Evolutionary conservation across 2,888 invertebrate species (phyloP).

Genomic region (Hoplodrina blanda): DNA sequence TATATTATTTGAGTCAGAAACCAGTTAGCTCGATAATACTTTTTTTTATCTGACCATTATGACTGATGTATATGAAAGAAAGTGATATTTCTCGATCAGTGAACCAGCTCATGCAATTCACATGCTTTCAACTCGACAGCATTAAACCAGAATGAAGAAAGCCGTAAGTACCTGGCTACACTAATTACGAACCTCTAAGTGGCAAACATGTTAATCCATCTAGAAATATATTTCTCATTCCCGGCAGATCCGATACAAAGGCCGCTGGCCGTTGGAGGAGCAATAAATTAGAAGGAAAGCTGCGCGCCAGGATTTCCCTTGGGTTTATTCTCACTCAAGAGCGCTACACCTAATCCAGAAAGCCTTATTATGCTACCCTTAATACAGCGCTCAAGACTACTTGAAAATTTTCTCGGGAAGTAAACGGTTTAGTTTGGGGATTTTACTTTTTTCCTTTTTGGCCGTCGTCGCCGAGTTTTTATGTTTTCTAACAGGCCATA

Average conservation of each 20-base stretch:
- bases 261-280: conserved; percentile 88
- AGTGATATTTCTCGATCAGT: not conserved
- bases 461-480: conserved; percentile 67
- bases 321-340: conserved; percentile 91
- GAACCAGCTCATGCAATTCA: not conserved
- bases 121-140: conserved; percentile 15
- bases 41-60: no score
- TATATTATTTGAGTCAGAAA: not conserved
- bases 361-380: conserved; percentile 91
- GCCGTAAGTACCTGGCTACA: conserved; percentile 73
- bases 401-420: conserved; percentile 88
- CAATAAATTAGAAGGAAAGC: conserved; percentile 90
- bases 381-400: conserved; percentile 90
- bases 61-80: not conserved
- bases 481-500: conserved; percentile 58
- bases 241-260: conserved; percentile 88
- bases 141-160: conserved; percentile 24
- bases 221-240: conserved; percentile 88
- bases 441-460: conserved; percentile 66
- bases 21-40: no score
- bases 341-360: conserved; percentile 90
- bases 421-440: conserved; percentile 81
- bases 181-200: conserved; percentile 84
- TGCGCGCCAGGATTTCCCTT: conserved; percentile 90
- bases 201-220: conserved; percentile 87